Evolutionary conservation across 2,888 invertebrate genomes (phyloP).

Genomic region (Drosophila greeni): DNA sequence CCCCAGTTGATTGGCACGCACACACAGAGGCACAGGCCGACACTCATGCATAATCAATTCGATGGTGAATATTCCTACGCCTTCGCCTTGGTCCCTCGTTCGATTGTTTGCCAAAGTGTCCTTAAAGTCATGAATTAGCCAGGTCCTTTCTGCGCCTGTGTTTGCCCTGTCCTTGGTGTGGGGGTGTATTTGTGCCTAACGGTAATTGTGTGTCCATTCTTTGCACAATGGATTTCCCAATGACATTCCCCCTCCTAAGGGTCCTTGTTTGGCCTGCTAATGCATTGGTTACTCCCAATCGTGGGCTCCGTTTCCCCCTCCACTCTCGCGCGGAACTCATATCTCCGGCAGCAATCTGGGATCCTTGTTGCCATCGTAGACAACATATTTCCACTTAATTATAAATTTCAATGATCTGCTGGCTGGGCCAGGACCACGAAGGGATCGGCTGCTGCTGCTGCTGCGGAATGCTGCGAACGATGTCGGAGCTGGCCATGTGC

Average conservation of each 20-base stretch:
- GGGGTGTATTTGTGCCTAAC: constrained; percentile 44
- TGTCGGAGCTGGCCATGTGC: constrained; percentile 43
- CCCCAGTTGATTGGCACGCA: constrained; percentile 52
- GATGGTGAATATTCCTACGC: constrained; percentile 47
- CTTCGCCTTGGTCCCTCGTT: constrained; percentile 36
- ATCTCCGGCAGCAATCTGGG: constrained; percentile 33
- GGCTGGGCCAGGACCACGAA: constrained; percentile 47
- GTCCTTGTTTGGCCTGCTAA: constrained; percentile 47
- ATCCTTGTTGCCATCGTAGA: constrained; percentile 37
- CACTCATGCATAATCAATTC: constrained; percentile 58
- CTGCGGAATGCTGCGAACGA: constrained; percentile 68
- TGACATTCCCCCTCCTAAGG: constrained; percentile 28
- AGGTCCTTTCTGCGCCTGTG: constrained; percentile 44
- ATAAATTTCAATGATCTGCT: constrained; percentile 67
- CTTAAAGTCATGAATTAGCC: constrained; percentile 68
- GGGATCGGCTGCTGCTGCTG: constrained; percentile 49
- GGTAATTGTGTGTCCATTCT: constrained; percentile 54
- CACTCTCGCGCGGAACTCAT: constrained; percentile 19
- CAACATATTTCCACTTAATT: constrained; percentile 70
- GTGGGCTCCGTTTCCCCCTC: constrained; percentile 20
- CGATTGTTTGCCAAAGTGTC: constrained; percentile 58
- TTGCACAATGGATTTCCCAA: constrained; percentile 19
- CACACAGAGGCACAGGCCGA: constrained; percentile 10
- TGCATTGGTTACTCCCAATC: constrained; percentile 41
- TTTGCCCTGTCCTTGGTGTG: constrained; percentile 39